Evolutionary conservation across 2,888 invertebrate species (phyloP), one percentile per base, ranked within the genome.

Genomic region (Drosophila falleni): DNA sequence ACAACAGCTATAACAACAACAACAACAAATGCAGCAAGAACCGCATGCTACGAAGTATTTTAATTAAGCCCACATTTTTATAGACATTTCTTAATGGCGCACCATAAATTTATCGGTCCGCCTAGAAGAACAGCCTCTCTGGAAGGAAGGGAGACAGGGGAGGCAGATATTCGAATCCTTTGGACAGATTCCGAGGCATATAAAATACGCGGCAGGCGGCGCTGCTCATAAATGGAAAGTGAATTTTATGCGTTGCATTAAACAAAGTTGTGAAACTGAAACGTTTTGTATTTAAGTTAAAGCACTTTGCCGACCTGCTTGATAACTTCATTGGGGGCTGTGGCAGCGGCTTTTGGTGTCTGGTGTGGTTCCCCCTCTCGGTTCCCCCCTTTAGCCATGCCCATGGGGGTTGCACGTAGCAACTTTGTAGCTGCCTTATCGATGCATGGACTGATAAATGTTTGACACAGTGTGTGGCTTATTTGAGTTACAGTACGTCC

Each of bases 51-150:
- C 49, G 68, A 70, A 49, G 82, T 68, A 71, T 88, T 89, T 84
- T 89, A 89, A 84, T 89, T 89, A 84, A 72, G 81, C 87, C 51
- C 85, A 70, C 44, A 56, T 81, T 84, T 84, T 84, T 84, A 84
- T 89, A 71, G 81, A 72, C 74, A 81, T 80, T 80, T 71, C 83
- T 89, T 89, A 89, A 89, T 87, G 85, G 78, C 54, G 31, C 50
- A 59, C 10, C 79, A 81, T 84, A 84, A 84, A 84, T 84, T 88
- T 73, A 55, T 53, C 41, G 47, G 31, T 62, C 62, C 53, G 65
- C 62, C 65, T 63, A 72, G 68, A 68, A 76, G 44, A 13, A 35
- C 19, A 41, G 6, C n/a, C 15, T 29, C 3, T 10, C 23, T 11
- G 44, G n/a, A 37, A 29, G 33, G 44, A 0, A 19, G 16, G 13